Percentiles rank a stretch among this genome's conserved stretches.
phyloP scores from a whole-genome alignment of 2,797 vertebrate species.

The Zalophus californianus region DNA sequence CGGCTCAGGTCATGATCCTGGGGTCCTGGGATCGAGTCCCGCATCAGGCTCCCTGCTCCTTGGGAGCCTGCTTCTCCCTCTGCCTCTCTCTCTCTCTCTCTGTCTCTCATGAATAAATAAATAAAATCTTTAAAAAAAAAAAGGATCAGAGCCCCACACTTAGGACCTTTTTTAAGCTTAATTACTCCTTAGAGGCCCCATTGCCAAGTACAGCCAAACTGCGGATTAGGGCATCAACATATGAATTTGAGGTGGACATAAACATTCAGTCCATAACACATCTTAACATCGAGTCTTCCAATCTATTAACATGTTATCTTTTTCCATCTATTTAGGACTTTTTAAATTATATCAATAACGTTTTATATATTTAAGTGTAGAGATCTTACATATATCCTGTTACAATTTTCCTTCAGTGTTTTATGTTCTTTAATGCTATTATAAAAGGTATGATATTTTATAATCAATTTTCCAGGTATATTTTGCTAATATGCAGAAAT shows the following conservation, averaged over 20 bases:
- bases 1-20: too few species aligned
- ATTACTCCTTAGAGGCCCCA: neutral
- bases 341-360: neutral
- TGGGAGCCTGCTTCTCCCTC: too few species aligned
- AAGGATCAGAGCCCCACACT: neutral
- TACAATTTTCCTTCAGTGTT: neutral
- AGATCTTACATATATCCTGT: neutral
- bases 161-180: neutral
- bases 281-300: neutral
- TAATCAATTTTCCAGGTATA: neutral
- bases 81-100: too few species aligned
- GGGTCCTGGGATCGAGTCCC: too few species aligned
- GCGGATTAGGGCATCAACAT: neutral
- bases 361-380: neutral
- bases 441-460: neutral
- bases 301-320: neutral
- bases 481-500: neutral
- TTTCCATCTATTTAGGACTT: neutral
- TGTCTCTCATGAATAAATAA: too few species aligned
- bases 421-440: neutral
- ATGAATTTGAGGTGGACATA: neutral
- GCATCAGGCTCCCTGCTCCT: too few species aligned
- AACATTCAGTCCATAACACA: neutral
- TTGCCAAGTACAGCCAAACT: neutral
- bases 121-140: too few species aligned